Evolutionary conservation across 2,888 invertebrate species (phyloP), one percentile per base, ranked within the genome.

Genomic region (Mantis religiosa): DNA sequence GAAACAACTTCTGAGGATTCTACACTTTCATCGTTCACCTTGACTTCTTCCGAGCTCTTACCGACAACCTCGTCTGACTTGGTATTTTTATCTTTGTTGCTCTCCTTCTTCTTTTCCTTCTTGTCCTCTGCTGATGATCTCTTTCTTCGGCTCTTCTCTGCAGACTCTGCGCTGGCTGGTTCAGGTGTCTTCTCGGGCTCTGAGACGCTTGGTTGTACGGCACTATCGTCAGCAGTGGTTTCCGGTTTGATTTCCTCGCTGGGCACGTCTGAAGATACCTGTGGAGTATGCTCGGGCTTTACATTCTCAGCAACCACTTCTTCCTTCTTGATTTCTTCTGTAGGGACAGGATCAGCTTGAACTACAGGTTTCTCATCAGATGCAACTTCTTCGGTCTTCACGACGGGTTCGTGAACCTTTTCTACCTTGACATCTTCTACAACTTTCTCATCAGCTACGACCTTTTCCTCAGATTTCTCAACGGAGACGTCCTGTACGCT

Each of bases 1-100:
- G 89, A 28, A 86, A 82, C 87, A 86, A 71, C 87, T 54, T 89
- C 83, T 89, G 91, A 84, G 28, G 85, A 87, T 86, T 88, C 90
- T 28, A 81, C 89, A 27, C 82, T 82, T 25, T 87, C 82, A 15
- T 82, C 89, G 71, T 87, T 85, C 25, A 71, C 54, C 54, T 71
- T 15, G 4, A 71, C 54, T 25, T 71, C 54, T 28, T 89, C 87
- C 7, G 82, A 47, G n/a, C 84, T 82, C 34, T 82, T 30, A 25
- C 12, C 81, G 7, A 14, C 34, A 20, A n/a, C 12, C 28, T 30
- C 84, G 1, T 28, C 83, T 1, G 83, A 87, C 8, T 90, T 87
- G 9, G 90, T 91, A 9, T 89, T 90, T 20, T 71, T 71, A 3
- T 71, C 54, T 4, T 71, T 71, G 54, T 4, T 71, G 54, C 54